Evolutionary conservation across 2,113 vertebrate genomes (phyloP), one percentile per base, ranked within the genome.

Genomic region (Dermatemys mawii): DNA sequence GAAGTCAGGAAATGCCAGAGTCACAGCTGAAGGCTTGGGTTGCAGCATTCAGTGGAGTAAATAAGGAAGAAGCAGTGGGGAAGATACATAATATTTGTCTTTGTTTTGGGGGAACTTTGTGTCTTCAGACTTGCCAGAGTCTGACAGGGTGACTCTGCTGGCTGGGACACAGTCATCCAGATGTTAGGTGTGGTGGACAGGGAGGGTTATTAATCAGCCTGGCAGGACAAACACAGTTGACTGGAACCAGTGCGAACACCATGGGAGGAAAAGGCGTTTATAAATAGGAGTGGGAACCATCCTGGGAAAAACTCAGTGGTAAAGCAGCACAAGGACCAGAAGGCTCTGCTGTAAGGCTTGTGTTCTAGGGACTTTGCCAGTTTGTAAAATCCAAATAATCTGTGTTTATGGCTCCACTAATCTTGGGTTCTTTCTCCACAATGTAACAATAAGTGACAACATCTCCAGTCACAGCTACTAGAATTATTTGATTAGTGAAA

Each of bases 401-500:
- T 5, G 2, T 57, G 83, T 86, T 92, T 89, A 70, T 91, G 35
- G 63, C 48, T 83, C n/a, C 50, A 46, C 48, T 84, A 88, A 93
- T 93, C 26, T 16, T 55, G 70, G 3, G 8, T 75, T 1, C 0
- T 73, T 55, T 95, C n/a, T 90, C 49, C 8, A 87, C 27, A 3
- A 88, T 22, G 4, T 82, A 48, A 41, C 80, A 83, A 27, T 35
- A 86, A 81, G 19, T 38, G 73, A 32, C 83, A n/a, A 44, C 11
- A 4, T 22, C 50, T 73, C 48, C 82, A 73, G 57, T 51, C 70
- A 80, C 4, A 73, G 8, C 5, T 82, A 73, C 88, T 90, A 51
- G 11, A 27, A 89, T 93, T 90, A 12, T 87, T 93, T n/a, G 95
- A 83, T 38, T 55, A 55, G 48, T 29, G 41, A 91, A 88, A 95